phyloP scores from a whole-genome alignment of 1,140 invertebrate species.

The Bombus huntii region DNA sequence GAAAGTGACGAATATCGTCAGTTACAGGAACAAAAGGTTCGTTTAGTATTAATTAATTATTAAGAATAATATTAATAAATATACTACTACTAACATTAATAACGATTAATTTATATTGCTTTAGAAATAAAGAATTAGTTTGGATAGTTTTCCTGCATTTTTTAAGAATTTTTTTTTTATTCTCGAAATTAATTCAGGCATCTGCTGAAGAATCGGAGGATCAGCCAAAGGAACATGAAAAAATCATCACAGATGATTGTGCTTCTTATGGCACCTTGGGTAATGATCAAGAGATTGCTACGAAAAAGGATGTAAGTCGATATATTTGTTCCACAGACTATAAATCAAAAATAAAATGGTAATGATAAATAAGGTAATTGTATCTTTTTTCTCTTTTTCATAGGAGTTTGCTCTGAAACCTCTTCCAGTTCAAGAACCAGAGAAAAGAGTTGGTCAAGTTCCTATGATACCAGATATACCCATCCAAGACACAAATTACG shows the following conservation, averaged over 20 bases:
- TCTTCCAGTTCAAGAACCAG: conserved; percentile 59
- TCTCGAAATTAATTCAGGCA: conserved; percentile 52
- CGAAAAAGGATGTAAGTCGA: conserved; percentile 62
- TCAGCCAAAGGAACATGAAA: conserved; percentile 69
- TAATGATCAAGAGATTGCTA: conserved; percentile 45
- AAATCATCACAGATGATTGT: conserved; percentile 72
- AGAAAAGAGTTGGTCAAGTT: conserved; percentile 60
- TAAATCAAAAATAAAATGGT: background rate
- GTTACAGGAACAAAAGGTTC: conserved; percentile 77
- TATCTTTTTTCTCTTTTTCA: background rate
- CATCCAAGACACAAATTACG: conserved; percentile 3
- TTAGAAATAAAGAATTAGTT: too few species aligned
- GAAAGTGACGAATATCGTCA: conserved; percentile 80
- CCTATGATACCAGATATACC: conserved; percentile 64
- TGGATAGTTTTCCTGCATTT: background rate
- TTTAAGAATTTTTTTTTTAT: background rate
- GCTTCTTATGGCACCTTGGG: conserved; percentile 72
- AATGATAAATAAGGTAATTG: background rate
- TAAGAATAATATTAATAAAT: too few species aligned
- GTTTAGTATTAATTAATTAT: background rate
- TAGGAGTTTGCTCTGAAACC: conserved; percentile 74
- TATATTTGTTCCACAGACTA: background rate
- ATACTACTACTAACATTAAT: too few species aligned
- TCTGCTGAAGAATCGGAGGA: conserved; percentile 58
- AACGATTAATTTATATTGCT: too few species aligned